phyloP scores from a whole-genome alignment of 2,113 vertebrate species.

The Nestor notabilis region DNA sequence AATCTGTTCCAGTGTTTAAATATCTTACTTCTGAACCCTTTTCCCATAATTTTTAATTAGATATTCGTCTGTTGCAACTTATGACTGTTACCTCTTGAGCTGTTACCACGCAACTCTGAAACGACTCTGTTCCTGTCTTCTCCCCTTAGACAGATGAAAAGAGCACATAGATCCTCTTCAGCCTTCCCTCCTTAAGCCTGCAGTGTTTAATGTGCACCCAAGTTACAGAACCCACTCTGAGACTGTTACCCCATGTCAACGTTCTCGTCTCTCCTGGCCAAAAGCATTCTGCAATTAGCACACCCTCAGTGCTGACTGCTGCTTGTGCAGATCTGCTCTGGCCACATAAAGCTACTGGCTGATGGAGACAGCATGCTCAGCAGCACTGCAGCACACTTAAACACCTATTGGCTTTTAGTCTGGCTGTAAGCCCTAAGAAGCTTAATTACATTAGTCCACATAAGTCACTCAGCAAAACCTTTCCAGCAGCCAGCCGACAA shows the following conservation, averaged over 20 bases:
- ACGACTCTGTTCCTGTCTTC: background rate
- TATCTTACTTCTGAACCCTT: background rate
- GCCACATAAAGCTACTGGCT: background rate
- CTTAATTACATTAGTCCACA: conserved; percentile 47
- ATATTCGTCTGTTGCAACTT: background rate
- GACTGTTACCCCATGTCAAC: background rate
- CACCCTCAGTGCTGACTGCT: fast-evolving
- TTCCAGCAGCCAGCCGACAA: background rate
- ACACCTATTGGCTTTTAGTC: background rate
- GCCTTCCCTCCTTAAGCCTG: background rate
- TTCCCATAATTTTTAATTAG: background rate
- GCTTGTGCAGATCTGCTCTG: fast-evolving
- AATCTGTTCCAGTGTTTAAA: background rate
- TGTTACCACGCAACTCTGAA: background rate
- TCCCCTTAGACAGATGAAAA: background rate
- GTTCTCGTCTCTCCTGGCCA: background rate
- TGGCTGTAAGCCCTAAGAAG: background rate
- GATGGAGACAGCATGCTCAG: background rate
- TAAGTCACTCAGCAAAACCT: conserved; percentile 17
- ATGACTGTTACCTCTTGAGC: background rate
- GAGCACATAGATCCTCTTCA: background rate
- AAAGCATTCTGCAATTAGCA: background rate
- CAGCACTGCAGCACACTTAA: background rate
- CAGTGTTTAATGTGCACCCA: background rate
- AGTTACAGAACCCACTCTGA: background rate